These are phyloP conservation scores for Smittia sp. DNA, from an alignment of 2,888 invertebrate genomes.

Conservation along the genomic window DNA sequence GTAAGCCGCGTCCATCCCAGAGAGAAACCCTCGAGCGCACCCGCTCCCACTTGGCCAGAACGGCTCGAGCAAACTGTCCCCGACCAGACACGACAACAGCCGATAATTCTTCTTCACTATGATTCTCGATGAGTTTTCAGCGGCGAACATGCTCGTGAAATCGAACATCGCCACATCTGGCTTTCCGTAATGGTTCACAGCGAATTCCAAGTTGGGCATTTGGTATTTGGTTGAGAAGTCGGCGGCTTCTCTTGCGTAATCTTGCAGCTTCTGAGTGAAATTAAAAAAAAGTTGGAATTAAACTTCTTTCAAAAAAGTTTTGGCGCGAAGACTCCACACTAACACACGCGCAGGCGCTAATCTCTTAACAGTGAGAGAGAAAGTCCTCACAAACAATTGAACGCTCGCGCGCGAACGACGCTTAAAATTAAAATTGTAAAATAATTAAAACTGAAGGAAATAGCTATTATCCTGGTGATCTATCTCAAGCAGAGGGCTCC, in stretches of 20 bases:
- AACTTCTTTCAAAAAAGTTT: no score
- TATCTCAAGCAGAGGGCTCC: no score
- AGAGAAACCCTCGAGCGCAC: conserved; percentile 94
- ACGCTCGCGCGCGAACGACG: no score
- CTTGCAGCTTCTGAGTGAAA: conserved; percentile 80
- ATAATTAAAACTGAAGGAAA: no score
- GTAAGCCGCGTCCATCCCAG: conserved; percentile 95
- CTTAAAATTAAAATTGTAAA: no score
- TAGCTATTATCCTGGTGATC: no score
- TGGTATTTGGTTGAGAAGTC: conserved; percentile 87
- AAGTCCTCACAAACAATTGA: no score
- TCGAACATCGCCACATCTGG: conserved; percentile 99
- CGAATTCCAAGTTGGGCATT: conserved; percentile 86
- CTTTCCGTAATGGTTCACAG: conserved; percentile 95
- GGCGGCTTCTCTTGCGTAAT: conserved; percentile 93
- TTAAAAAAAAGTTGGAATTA: no score
- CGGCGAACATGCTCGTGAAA: conserved; percentile 97
- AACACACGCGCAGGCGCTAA: no score
- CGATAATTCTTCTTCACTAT: conserved; percentile 69
- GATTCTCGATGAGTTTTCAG: conserved; percentile 90
- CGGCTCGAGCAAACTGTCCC: conserved; percentile 93
- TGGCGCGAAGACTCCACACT: no score
- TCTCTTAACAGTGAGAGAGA: no score
- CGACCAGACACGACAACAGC: conserved; percentile 85
- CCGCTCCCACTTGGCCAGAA: conserved; percentile 99